Conservation (phyloP, 1,140 invertebrate genomes). For the Drosophila chauvacae region DNA sequence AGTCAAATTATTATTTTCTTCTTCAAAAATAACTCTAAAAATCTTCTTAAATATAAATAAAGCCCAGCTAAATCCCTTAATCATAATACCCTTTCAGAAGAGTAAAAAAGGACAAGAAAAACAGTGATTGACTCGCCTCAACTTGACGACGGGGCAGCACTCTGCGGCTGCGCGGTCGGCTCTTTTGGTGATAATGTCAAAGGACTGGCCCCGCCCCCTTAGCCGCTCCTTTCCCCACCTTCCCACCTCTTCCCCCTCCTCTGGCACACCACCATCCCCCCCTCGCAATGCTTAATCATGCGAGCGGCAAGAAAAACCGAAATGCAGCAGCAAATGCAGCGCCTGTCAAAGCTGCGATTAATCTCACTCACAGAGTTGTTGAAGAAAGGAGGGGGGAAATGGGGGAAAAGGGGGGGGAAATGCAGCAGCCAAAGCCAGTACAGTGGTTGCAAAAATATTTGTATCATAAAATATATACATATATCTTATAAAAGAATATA, state of each 20-base stretch:
- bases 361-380: conserved; percentile 71
- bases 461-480: no score
- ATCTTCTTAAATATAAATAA: not conserved
- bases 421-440: conserved; percentile 8
- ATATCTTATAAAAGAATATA: no score
- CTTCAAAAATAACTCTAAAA: no score
- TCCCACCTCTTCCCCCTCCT: not conserved
- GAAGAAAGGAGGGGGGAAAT: conserved; percentile 5
- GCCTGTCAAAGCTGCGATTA: conserved; percentile 81
- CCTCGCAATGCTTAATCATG: conserved; percentile 35
- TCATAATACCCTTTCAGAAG: not conserved
- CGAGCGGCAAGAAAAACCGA: conserved; percentile 38
- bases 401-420: conserved; percentile 15
- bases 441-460: conserved; percentile 12
- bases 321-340: conserved; percentile 72
- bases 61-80: not conserved
- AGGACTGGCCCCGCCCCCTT: conserved; percentile 37
- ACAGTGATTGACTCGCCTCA: conserved; percentile 63
- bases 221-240: not conserved
- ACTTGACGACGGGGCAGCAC: conserved; percentile 43
- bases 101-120: not conserved
- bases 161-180: conserved; percentile 47
- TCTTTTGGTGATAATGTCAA: conserved; percentile 78
- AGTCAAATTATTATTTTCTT: no score
- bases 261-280: conserved; percentile 14